phyloP scores from a whole-genome alignment of 2,888 invertebrate species.

The Apotomis turbidana region DNA sequence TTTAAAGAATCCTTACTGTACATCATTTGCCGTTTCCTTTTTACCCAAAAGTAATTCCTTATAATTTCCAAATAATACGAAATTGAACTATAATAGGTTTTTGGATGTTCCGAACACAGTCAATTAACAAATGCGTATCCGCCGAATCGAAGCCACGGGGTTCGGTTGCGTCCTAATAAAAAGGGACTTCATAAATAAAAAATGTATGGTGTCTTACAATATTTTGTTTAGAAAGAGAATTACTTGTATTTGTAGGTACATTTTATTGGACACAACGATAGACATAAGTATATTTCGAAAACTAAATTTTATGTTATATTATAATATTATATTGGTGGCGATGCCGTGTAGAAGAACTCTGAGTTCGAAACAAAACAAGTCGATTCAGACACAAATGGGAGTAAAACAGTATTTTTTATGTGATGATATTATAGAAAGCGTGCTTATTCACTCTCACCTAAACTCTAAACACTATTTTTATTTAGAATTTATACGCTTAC shows the following conservation, averaged over 20 bases:
- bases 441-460: no score
- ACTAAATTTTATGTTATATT: no score
- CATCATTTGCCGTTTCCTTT: slow-evolving; percentile 11
- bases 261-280: not conserved
- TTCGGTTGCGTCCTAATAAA: not conserved
- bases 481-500: not conserved
- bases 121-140: slow-evolving; percentile 15
- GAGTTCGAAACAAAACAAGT: no score
- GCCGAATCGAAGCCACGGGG: not conserved
- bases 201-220: not conserved
- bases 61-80: slow-evolving; percentile 13
- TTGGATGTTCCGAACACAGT: slow-evolving; percentile 7
- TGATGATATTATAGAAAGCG: no score
- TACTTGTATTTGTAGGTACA: not conserved
- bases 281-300: no score
- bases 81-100: slow-evolving; percentile 23
- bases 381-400: no score
- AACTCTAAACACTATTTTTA: no score
- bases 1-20: not conserved
- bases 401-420: no score
- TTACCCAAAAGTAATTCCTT: slow-evolving; percentile 1
- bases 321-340: no score
- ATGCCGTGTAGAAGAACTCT: no score
- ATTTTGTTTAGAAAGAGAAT: not conserved
- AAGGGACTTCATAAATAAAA: not conserved